phyloP scores from a whole-genome alignment of 2,113 vertebrate species.

The Apeltes quadracus region DNA sequence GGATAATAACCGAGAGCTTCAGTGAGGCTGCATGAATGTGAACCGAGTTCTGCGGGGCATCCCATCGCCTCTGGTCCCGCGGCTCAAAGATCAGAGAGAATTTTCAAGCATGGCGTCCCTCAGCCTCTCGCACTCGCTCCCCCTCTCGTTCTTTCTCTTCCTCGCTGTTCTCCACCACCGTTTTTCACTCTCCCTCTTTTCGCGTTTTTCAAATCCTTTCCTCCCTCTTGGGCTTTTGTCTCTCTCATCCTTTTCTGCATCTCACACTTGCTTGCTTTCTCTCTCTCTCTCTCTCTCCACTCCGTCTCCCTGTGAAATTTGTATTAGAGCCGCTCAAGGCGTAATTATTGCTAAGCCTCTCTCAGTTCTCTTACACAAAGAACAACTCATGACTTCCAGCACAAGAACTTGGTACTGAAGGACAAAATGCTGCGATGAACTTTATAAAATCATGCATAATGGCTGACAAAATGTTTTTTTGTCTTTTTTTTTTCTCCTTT shows the following conservation, averaged over 20 bases:
- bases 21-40: constrained; percentile 74
- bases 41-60: constrained; percentile 76
- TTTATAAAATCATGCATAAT: constrained; percentile 56
- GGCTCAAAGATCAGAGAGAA: constrained; percentile 79
- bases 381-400: constrained; percentile 65
- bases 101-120: constrained; percentile 72
- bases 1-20: constrained; percentile 74
- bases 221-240: constrained; percentile 66
- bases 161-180: constrained; percentile 14
- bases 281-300: constrained; percentile 48
- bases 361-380: constrained; percentile 55
- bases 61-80: constrained; percentile 72
- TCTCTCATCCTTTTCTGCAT: constrained; percentile 61
- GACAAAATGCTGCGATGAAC: constrained; percentile 66
- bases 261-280: constrained; percentile 62
- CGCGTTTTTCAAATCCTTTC: constrained; percentile 45
- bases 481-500: constrained; percentile 19
- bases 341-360: constrained; percentile 72
- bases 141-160: constrained; percentile 29
- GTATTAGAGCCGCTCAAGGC: constrained; percentile 73
- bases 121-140: constrained; percentile 48
- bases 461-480: constrained; percentile 61
- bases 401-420: constrained; percentile 60
- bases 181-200: constrained; percentile 36
- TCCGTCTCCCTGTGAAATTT: constrained; percentile 68